A percentile compares a stretch with the other conserved stretches of the same genome.
Conservation (phyloP, 2,797 vertebrate species). For the Pangasius larnaudii region DNA sequence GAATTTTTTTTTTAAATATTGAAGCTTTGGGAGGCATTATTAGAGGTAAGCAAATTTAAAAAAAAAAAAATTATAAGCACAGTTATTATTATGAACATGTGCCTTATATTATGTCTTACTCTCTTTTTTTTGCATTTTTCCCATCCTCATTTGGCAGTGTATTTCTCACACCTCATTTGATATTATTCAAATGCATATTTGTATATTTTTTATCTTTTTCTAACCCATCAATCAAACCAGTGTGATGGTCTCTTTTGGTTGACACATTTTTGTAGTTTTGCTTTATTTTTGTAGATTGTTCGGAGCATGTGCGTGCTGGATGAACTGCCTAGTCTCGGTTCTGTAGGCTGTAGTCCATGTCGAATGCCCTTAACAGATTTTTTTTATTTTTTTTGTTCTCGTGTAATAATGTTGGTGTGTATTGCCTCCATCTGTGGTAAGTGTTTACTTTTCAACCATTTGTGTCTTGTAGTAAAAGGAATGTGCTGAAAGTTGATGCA, state of each 20-base stretch:
- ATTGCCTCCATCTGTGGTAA: conserved; percentile 66
- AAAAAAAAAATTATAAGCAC: neutral
- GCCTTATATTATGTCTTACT: conserved; percentile 62
- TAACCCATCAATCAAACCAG: conserved; percentile 46
- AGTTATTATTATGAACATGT: conserved; percentile 8
- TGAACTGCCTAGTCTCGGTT: conserved; percentile 84
- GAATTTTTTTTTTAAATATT: neutral
- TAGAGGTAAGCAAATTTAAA: neutral
- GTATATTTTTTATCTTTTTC: conserved; percentile 10
- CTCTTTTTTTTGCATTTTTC: conserved; percentile 57
- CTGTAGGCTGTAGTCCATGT: conserved; percentile 56
- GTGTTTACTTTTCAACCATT: conserved; percentile 53
- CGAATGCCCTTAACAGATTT: conserved; percentile 53
- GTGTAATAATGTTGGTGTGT: conserved; percentile 59
- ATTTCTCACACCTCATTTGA: conserved; percentile 2
- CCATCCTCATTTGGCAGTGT: conserved; percentile 19
- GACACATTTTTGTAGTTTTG: conserved; percentile 58
- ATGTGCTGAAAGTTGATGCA: neutral
- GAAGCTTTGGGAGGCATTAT: neutral
- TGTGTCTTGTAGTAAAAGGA: conserved; percentile 6
- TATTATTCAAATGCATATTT: conserved; percentile 10
- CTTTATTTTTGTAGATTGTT: conserved; percentile 64
- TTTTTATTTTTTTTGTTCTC: neutral
- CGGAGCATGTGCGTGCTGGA: conserved; percentile 88
- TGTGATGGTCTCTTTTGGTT: conserved; percentile 50